Conservation (phyloP, 2,888 invertebrate species). For the Agriopis marginaria region DNA sequence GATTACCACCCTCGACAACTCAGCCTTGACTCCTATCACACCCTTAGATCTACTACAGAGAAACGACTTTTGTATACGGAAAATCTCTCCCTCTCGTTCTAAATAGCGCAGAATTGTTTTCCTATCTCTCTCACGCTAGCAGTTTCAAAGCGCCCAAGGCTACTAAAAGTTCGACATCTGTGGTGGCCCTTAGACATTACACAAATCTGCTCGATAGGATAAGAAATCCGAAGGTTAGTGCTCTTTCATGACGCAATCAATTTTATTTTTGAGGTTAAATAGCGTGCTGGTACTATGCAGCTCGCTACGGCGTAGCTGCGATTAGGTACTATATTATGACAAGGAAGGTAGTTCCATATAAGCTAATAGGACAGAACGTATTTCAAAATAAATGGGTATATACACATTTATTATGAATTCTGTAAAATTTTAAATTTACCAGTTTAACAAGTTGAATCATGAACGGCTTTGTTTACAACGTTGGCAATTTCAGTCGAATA, state of each 20-base stretch:
- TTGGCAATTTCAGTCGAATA: conserved; percentile 30
- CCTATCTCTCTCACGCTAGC: too few relatives aligned
- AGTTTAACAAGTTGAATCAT: conserved; percentile 34
- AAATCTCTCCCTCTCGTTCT: not conserved
- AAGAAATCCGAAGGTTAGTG: too few relatives aligned
- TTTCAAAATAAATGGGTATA: not conserved
- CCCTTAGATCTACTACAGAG: not conserved
- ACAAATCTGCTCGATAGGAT: too few relatives aligned
- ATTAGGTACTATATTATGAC: not conserved
- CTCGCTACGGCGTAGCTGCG: not conserved
- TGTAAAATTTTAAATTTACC: not conserved
- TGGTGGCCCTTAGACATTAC: too few relatives aligned
- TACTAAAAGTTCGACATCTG: too few relatives aligned
- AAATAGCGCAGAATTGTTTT: not conserved
- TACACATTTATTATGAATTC: not conserved
- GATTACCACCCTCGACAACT: conserved; percentile 44
- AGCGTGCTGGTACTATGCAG: not conserved
- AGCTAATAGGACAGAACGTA: not conserved
- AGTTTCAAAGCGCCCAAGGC: too few relatives aligned
- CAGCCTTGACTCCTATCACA: conserved; percentile 27
- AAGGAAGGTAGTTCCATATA: not conserved
- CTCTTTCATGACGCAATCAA: too few relatives aligned
- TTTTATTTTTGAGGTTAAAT: too few relatives aligned
- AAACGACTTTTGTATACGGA: not conserved
- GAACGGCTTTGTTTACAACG: conserved; percentile 25